A percentile compares a stretch with the other conserved stretches of the same genome.
phyloP scores from a whole-genome alignment of 2,888 invertebrate genomes.

The Caenorhabditis uteleia region DNA sequence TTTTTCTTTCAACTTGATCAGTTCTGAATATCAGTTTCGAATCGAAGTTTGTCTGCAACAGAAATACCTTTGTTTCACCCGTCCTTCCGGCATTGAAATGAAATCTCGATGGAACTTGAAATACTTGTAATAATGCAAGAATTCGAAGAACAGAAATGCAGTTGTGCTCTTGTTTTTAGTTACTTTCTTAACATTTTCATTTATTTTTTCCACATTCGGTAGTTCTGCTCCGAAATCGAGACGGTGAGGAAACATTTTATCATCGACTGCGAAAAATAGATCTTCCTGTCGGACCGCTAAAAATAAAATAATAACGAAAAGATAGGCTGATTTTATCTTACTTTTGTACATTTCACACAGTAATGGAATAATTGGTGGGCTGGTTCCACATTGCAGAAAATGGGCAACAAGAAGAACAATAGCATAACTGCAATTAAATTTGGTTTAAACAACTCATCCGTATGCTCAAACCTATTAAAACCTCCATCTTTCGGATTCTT shows the following conservation, averaged over 20 bases:
- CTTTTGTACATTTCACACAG: no score
- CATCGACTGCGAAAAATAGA: constrained; percentile 29
- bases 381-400: constrained; percentile 63
- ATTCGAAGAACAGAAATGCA: constrained; percentile 58
- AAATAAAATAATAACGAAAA: no score
- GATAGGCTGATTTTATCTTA: no score
- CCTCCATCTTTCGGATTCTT: constrained; percentile 44
- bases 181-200: constrained; percentile 5
- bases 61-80: constrained; percentile 22
- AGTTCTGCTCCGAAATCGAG: constrained; percentile 37
- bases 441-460: not conserved
- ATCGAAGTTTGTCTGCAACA: no score
- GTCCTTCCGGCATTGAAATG: constrained; percentile 48
- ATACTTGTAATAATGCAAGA: constrained; percentile 62
- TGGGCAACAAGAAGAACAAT: constrained; percentile 65
- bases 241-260: constrained; percentile 15
- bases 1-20: not conserved
- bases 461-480: constrained; percentile 42
- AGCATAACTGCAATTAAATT: constrained; percentile 57
- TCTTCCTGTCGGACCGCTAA: no score
- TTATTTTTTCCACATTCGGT: constrained; percentile 7
- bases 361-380: constrained; percentile 64
- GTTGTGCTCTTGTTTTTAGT: constrained; percentile 38
- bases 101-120: constrained; percentile 55
- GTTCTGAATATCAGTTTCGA: no score